Evolutionary conservation across 2,113 vertebrate genomes (phyloP).

Genomic region (Xiphias gladius): DNA sequence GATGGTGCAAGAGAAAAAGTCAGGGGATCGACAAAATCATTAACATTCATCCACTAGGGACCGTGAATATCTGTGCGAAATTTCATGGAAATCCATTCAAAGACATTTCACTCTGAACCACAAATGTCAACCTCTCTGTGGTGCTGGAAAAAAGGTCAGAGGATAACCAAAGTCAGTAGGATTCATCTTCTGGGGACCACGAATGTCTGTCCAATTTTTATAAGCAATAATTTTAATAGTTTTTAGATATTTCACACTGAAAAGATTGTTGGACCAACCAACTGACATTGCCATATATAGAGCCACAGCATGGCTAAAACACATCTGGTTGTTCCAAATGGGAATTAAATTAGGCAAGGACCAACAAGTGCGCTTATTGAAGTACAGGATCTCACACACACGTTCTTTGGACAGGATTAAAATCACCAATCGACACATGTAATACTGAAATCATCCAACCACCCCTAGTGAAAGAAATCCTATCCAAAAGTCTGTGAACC

Average conservation of each 20-base stretch:
- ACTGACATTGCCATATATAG: neutral
- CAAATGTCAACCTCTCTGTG: neutral
- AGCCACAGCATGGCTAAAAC: neutral
- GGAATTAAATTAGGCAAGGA: neutral
- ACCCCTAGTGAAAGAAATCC: neutral
- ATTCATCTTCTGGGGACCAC: neutral
- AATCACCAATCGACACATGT: neutral
- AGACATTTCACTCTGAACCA: neutral
- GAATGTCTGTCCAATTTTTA: neutral
- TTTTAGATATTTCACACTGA: neutral
- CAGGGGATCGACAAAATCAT: no score
- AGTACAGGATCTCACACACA: neutral
- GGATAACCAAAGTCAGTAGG: neutral
- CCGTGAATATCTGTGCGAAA: neutral
- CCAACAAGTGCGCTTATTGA: neutral
- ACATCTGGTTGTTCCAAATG: neutral
- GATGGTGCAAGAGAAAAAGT: no score
- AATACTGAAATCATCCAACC: constrained; percentile 14
- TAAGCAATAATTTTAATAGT: neutral
- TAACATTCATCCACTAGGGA: no score
- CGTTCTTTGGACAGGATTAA: neutral
- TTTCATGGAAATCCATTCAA: neutral
- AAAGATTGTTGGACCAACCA: no score
- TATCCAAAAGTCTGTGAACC: constrained; percentile 15
- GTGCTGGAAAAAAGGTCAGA: neutral